Percentiles rank a stretch among this genome's conserved stretches.
Conservation (phyloP, 1,140 invertebrate species). For the Pentalonia nigronervosa region DNA sequence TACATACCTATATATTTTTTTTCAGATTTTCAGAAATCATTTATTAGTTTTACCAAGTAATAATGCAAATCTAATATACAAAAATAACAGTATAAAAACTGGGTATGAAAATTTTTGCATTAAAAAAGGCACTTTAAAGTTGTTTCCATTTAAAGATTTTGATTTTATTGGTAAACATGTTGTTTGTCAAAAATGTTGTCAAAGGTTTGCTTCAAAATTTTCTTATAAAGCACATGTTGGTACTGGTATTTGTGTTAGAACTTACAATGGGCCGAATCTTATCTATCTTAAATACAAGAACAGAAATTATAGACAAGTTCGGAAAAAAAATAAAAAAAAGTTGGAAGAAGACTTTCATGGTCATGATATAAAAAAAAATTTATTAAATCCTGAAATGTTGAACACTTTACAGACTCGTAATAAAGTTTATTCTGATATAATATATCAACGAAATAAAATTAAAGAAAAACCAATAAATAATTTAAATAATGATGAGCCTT, state of each 20-base stretch:
- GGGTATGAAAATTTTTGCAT: conserved; percentile 54
- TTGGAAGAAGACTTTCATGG: background rate
- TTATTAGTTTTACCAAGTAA: background rate
- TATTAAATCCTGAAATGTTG: conserved; percentile 54
- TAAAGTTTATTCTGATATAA: conserved; percentile 45
- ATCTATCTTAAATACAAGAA: conserved; percentile 36
- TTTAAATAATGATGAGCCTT: background rate
- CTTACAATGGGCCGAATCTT: conserved; percentile 26
- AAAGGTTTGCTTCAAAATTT: conserved; percentile 48
- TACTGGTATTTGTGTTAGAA: conserved; percentile 39
- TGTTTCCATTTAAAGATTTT: conserved; percentile 44
- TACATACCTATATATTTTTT: conserved; percentile 15
- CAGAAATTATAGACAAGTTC: conserved; percentile 16
- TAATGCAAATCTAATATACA: background rate
- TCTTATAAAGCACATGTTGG: conserved; percentile 48
- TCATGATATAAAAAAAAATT: conserved; percentile 48
- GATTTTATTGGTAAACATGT: conserved; percentile 54
- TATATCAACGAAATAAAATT: background rate
- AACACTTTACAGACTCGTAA: conserved; percentile 54
- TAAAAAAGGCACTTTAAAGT: conserved; percentile 19
- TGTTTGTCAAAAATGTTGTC: conserved; percentile 53
- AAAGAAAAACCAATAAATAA: conserved; percentile 18
- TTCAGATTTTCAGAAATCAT: conserved; percentile 13
- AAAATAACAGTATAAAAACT: conserved; percentile 47
- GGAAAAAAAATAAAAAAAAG: conserved; percentile 28